phyloP scores from a whole-genome alignment of 2,888 invertebrate species.

The Dasypolia templi region DNA sequence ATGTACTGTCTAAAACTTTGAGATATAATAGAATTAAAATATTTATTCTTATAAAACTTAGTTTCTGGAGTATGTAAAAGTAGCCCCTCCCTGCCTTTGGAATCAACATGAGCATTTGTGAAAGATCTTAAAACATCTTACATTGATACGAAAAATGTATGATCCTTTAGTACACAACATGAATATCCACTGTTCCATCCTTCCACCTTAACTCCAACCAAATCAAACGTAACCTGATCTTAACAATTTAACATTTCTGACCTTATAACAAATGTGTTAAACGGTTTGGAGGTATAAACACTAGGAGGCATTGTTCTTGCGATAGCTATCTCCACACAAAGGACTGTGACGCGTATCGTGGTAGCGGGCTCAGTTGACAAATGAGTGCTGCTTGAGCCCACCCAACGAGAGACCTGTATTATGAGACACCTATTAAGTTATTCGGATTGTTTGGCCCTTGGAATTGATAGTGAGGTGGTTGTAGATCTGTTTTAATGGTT shows the following conservation, averaged over 20 bases:
- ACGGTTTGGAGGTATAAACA: conserved; percentile 84
- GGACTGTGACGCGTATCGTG: conserved; percentile 81
- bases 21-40: no score
- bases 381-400: conserved; percentile 80
- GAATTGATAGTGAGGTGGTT: conserved; percentile 51
- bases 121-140: background rate
- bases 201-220: conserved; percentile 44
- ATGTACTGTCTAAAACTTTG: background rate
- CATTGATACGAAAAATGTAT: background rate
- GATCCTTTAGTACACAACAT: conserved; percentile 4
- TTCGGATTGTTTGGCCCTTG: conserved; percentile 50
- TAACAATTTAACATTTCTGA: conserved; percentile 59
- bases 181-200: background rate
- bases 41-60: no score
- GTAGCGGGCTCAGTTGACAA: conserved; percentile 85
- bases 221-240: conserved; percentile 73
- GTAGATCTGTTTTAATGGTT: conserved; percentile 46
- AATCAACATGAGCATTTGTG: background rate
- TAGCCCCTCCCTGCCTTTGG: no score
- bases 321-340: conserved; percentile 82
- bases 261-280: conserved; percentile 86
- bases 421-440: conserved; percentile 66
- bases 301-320: conserved; percentile 81
- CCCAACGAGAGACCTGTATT: conserved; percentile 77
- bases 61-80: background rate